phyloP scores from a whole-genome alignment of 37 sponge, comb jelly and placozoan genomes.

The Petrosia ficiformis region DNA sequence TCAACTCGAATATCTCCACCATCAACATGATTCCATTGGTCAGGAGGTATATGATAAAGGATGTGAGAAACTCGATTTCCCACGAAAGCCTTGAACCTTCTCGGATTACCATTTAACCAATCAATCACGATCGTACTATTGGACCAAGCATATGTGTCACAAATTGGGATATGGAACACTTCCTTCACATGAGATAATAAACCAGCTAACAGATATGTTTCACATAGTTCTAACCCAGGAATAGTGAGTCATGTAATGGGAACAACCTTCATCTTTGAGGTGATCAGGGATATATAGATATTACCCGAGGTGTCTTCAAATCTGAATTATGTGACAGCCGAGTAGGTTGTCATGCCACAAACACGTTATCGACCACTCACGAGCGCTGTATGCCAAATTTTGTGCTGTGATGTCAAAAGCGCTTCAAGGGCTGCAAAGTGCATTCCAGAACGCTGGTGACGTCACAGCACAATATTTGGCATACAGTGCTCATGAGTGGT shows the following conservation, averaged over 20 bases:
- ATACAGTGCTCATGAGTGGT: too few species aligned
- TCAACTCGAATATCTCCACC: conserved; percentile 13
- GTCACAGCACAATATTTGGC: too few species aligned
- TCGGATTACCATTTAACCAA: conserved; percentile 16
- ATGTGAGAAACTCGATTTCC: conserved; percentile 14
- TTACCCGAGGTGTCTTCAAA: conserved; percentile 11
- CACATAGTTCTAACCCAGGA: conserved; percentile 6
- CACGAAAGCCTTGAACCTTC: conserved; percentile 17
- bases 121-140: conserved; percentile 3
- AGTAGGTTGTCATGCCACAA: too few species aligned
- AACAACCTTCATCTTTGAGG: neutral
- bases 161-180: neutral
- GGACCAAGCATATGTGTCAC: conserved; percentile 6
- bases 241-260: neutral
- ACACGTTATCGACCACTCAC: too few species aligned
- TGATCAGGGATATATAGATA: conserved; percentile 17
- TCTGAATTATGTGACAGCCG: conserved; percentile 37
- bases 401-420: too few species aligned
- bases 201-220: too few species aligned
- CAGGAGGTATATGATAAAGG: conserved; percentile 4
- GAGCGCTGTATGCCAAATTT: too few species aligned
- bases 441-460: too few species aligned
- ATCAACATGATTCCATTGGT: conserved; percentile 14
- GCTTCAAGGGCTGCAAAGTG: too few species aligned
- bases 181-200: too few species aligned